Evolutionary conservation across 2,888 invertebrate genomes (phyloP).

Genomic region (Sicus ferrugineus): DNA sequence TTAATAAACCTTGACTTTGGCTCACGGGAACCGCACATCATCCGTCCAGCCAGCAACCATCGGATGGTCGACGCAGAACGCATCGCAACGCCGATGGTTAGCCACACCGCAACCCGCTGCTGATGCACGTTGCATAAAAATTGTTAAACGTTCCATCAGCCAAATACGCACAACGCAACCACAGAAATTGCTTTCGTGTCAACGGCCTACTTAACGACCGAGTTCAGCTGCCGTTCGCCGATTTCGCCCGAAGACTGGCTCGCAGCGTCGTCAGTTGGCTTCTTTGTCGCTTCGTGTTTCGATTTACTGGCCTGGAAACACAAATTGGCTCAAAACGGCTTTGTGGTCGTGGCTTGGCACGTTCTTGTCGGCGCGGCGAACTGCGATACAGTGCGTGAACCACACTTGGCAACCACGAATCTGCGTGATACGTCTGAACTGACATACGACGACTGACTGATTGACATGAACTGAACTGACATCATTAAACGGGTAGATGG

Average conservation of each 20-base stretch:
- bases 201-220: constrained; percentile 54
- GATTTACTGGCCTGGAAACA: constrained; percentile 46
- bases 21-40: constrained; percentile 34
- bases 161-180: not conserved
- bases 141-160: constrained; percentile 30
- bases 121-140: not conserved
- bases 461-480: not conserved
- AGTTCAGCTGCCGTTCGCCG: constrained; percentile 6
- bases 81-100: not conserved
- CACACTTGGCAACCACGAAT: not conserved
- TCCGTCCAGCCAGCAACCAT: too few species aligned
- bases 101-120: not conserved
- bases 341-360: not conserved
- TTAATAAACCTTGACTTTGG: constrained; percentile 54
- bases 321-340: constrained; percentile 53
- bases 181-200: constrained; percentile 43
- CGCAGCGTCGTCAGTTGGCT: not conserved
- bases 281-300: constrained; percentile 44
- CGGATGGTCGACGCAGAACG: not conserved
- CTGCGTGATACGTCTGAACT: constrained; percentile 9
- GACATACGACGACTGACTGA: not conserved
- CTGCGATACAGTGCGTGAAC: not conserved
- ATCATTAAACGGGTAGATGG: too few species aligned
- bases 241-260: constrained; percentile 2
- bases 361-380: not conserved